Percentiles rank a stretch among this genome's conserved stretches.
phyloP scores from a whole-genome alignment of 92 coral and sea anemone species.

The Parazoanthus swiftii region DNA sequence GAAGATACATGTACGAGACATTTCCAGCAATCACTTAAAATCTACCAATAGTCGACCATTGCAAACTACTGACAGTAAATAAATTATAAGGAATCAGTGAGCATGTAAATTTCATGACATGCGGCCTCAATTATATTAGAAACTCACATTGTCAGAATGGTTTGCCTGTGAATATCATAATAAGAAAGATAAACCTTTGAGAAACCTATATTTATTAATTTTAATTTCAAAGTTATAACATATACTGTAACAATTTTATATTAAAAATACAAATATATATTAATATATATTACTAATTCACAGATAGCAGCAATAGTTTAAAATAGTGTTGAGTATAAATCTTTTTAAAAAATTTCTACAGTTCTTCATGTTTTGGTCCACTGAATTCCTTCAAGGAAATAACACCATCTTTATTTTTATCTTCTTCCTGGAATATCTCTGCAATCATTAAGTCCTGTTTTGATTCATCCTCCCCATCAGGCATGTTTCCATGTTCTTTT shows the following conservation, averaged over 20 bases:
- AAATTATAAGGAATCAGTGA: too few relatives aligned
- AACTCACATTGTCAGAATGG: too few relatives aligned
- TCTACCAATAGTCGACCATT: too few relatives aligned
- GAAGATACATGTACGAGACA: too few relatives aligned
- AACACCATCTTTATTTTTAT: constrained; percentile 87
- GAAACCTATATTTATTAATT: not conserved
- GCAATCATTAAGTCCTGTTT: constrained; percentile 70
- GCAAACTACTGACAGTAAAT: too few relatives aligned
- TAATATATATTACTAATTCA: not conserved
- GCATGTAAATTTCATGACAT: too few relatives aligned
- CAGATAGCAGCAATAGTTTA: not conserved
- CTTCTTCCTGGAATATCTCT: constrained; percentile 85
- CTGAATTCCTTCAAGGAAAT: constrained; percentile 81
- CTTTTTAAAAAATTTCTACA: constrained; percentile 2
- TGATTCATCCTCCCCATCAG: constrained; percentile 66
- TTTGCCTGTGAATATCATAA: not conserved
- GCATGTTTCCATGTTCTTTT: constrained; percentile 66
- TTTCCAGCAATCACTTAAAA: too few relatives aligned
- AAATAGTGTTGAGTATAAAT: not conserved
- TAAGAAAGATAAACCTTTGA: not conserved
- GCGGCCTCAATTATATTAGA: too few relatives aligned
- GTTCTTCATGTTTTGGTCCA: constrained; percentile 86
- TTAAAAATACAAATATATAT: not conserved
- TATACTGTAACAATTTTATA: too few relatives aligned
- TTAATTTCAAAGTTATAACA: too few relatives aligned